Evolutionary conservation across 2,797 vertebrate species (phyloP), one percentile per base, ranked within the genome.

Genomic region (Melopsittacus undulatus): DNA sequence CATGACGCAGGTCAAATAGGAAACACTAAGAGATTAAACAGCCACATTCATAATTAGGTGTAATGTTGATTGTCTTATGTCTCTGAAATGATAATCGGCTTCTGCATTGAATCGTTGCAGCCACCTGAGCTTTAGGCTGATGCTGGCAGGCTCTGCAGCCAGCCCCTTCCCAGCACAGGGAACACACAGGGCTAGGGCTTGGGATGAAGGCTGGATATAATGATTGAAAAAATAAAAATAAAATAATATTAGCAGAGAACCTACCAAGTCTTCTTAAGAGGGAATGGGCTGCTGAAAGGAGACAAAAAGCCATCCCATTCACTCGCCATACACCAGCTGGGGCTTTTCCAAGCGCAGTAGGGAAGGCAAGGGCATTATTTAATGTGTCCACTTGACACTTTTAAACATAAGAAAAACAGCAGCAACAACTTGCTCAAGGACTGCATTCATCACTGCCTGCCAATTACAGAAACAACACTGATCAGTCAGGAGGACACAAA

Each of bases 371-470:
- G 10, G 36, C 78, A n/a, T 61, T 81, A 80, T 78, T 92, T 94
- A 74, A 72, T 56, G 54, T 3, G 34, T 87, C 75, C 78, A 68
- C 87, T 78, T 93, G 89, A 90, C n/a, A 72, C 87, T 92, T 83
- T 87, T 92, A 73, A 91, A 79, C 62, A 74, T 49, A 87, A 20
- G 77, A 87, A 87, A 93, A 94, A 43, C 75, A 89, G 77, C 76
- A 96, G 75, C 49, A 83, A 83, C 84, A 86, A 83, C 82, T 95
- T 23, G 30, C 62, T 83, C 48, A 72, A 95, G 84, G 89, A 95
- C 92, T 96, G 62, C 79, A 95, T 93, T 92, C 89, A 96, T 94
- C 95, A 92, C 82, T 2, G 10, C 69, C 89, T 92, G 94, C 62
- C 92, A 94, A 95, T 95, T 94, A 84, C 63, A 84, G 70, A 69